Conservation (phyloP, 2,113 vertebrate species). For the Ophthalmolycus amberensis region DNA sequence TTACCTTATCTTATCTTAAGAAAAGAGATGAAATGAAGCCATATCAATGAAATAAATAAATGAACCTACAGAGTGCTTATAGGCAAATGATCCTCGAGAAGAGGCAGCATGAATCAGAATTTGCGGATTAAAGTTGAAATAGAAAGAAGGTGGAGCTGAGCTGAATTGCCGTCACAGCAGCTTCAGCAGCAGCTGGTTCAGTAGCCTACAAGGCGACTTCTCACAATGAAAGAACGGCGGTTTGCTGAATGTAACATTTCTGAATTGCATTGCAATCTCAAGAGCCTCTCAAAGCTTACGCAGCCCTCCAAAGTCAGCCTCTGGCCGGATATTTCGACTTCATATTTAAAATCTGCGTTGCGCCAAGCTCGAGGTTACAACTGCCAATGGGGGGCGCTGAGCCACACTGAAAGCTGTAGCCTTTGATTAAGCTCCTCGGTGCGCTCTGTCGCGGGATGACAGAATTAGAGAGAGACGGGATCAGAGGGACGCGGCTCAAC, state of each 20-base stretch:
- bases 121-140: conserved; percentile 33
- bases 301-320: conserved; percentile 43
- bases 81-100: conserved; percentile 19
- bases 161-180: background rate
- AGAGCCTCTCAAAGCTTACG: conserved; percentile 38
- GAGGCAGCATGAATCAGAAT: conserved; percentile 17
- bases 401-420: conserved; percentile 72
- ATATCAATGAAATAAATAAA: conserved; percentile 30
- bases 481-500: conserved; percentile 52
- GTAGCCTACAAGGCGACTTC: conserved; percentile 11
- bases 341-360: conserved; percentile 62
- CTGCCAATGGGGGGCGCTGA: conserved; percentile 67
- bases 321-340: conserved; percentile 64
- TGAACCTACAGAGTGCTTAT: conserved; percentile 6
- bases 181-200: background rate
- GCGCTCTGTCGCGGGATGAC: conserved; percentile 56
- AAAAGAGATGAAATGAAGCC: conserved; percentile 25
- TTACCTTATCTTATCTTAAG: background rate
- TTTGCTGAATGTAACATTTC: conserved; percentile 41
- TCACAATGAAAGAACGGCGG: conserved; percentile 12
- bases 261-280: conserved; percentile 45
- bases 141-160: background rate
- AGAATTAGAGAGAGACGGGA: conserved; percentile 67
- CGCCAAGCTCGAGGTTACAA: conserved; percentile 60
- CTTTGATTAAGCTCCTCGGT: conserved; percentile 78